A percentile compares a stretch with the other conserved stretches of the same genome.
phyloP scores from a whole-genome alignment of 2,888 invertebrate species.

The Auanema sp. region DNA sequence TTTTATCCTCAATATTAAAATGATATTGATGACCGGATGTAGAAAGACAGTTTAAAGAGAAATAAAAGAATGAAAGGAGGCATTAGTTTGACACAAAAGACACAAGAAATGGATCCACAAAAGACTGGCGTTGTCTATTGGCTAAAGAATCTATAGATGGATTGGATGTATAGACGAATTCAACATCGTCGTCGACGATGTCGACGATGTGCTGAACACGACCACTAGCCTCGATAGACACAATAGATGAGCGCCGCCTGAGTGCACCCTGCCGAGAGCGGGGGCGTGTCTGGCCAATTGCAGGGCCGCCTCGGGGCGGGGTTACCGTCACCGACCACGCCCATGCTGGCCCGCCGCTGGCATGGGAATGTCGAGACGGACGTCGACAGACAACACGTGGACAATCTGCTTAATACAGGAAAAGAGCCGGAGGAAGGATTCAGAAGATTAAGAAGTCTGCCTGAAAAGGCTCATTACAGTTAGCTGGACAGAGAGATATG shows the following conservation, averaged over 20 bases:
- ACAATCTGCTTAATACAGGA: too few species aligned
- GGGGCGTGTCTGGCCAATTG: slow-evolving; percentile 17
- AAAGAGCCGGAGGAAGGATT: too few species aligned
- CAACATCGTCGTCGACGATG: too few species aligned
- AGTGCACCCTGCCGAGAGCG: slow-evolving; percentile 5
- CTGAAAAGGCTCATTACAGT: too few species aligned
- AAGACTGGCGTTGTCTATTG: too few species aligned
- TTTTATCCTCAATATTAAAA: neutral
- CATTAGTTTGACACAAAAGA: too few species aligned
- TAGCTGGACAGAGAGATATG: too few species aligned
- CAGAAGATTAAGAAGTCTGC: too few species aligned
- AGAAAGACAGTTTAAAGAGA: slow-evolving; percentile 8
- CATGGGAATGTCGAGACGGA: neutral
- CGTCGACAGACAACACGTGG: neutral
- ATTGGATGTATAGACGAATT: too few species aligned
- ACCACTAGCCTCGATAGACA: neutral
- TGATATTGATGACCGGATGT: neutral
- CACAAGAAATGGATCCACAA: too few species aligned
- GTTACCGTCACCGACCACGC: slow-evolving; percentile 5
- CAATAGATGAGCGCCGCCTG: slow-evolving; percentile 2
- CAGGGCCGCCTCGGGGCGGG: slow-evolving; percentile 11
- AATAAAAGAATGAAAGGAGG: neutral
- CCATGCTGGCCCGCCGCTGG: neutral
- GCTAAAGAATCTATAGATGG: too few species aligned
- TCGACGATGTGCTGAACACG: too few species aligned